Evolutionary conservation across 2,797 vertebrate species (phyloP), one percentile per base, ranked within the genome.

Genomic region (Microchirus variegatus): DNA sequence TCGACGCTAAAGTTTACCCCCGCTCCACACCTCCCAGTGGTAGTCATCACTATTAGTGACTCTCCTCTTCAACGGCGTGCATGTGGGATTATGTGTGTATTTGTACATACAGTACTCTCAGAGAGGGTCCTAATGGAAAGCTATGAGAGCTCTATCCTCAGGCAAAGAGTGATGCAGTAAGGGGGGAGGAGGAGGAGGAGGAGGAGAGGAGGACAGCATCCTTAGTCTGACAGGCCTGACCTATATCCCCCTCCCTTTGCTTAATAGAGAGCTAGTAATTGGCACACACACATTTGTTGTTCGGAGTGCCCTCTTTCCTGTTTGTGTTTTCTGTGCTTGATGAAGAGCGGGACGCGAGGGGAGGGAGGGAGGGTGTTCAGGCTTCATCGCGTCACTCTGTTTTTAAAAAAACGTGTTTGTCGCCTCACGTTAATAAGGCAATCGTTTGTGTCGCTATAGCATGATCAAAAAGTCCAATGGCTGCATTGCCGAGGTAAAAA

Each of bases 141-240:
- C 91, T 91, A 91, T 93, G 93, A 93, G 94, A 95, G 90, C 91
- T 94, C 92, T 95, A 86, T 95, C 95, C 94, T 45, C 91, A 86
- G 95, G 95, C 95, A 87, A 93, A 86, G 87, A 90, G 53, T 77
- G 73, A 82, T 78, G 82, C 75, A 85, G 67, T 91, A 91, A 91
- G 90, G 89, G 86, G 90, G 90, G 84, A 92, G 78, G 84, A 22
- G 90, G 92, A 87, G 90, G 91, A n/a, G n/a, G n/a, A n/a, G 88
- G 91, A 84, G 91, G 90, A 18, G 9, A 87, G 91, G 90, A 42
- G 85, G 95, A 95, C 91, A 86, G 87, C 89, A 93, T 92, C 89
- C 93, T 92, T 88, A 92, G 91, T 95, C 91, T 95, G 95, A 97
- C 94, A 96, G 92, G 93, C 90, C 90, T 97, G 96, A 98, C 96